phyloP scores from a whole-genome alignment of 2,797 vertebrate genomes.

The Loris lydekkerianus region DNA sequence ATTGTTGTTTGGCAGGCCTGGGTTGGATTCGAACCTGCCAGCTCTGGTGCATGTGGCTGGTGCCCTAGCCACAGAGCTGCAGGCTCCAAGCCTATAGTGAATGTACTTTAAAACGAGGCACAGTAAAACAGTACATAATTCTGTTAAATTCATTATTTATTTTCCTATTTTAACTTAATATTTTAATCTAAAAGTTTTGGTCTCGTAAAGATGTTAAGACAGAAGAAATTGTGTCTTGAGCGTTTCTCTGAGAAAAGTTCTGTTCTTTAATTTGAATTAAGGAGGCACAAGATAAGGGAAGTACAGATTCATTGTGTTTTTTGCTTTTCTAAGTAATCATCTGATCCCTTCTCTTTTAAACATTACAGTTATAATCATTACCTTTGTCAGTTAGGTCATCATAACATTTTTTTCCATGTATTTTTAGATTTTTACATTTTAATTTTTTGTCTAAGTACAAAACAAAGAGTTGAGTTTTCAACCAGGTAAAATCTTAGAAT shows the following conservation, averaged over 20 bases:
- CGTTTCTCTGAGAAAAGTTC: constrained; percentile 36
- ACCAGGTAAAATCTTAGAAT: neutral
- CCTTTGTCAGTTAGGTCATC: constrained; percentile 28
- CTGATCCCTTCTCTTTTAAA: constrained; percentile 18
- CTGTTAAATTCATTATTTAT: constrained; percentile 37
- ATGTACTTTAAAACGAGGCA: constrained; percentile 49
- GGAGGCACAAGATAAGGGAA: neutral
- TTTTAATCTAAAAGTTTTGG: constrained; percentile 14
- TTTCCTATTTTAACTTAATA: constrained; percentile 22
- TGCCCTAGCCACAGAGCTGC: no score
- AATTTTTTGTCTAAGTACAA: constrained; percentile 7
- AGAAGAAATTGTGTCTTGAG: neutral
- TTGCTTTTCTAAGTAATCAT: constrained; percentile 3
- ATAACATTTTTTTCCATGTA: constrained; percentile 43
- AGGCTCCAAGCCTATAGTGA: neutral
- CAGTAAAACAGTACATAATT: neutral
- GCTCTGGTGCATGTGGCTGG: no score
- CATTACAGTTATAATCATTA: neutral
- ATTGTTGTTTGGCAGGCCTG: no score
- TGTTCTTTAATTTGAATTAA: constrained; percentile 68
- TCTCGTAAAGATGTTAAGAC: constrained; percentile 36
- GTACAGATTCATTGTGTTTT: neutral
- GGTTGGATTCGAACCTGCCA: no score
- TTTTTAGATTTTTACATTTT: constrained; percentile 47
- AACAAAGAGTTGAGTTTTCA: constrained; percentile 10